These are phyloP conservation scores for Arbacia lixula DNA, from an alignment of 53 echinoderm and acorn worm species.

Conservation along the genomic window DNA sequence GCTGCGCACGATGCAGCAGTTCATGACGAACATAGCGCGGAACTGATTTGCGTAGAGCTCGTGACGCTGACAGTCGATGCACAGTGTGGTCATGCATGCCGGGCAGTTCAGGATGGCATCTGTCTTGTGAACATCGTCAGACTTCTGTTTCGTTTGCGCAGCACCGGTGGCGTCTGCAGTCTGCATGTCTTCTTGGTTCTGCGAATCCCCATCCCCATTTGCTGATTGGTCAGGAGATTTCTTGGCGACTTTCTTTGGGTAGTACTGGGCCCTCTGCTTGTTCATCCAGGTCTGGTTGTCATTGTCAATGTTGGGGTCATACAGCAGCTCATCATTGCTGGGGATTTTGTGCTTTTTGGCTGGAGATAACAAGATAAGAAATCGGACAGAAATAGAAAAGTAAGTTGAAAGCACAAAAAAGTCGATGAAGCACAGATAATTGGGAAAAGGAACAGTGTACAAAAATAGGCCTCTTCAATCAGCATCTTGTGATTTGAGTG, in stretches of 20 bases:
- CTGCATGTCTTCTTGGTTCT: not conserved
- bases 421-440: no score
- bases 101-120: slow-evolving; percentile 98
- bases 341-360: slow-evolving; percentile 67
- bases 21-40: slow-evolving; percentile 96
- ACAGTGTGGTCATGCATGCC: slow-evolving; percentile 93
- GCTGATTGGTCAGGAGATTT: not conserved
- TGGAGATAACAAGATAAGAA: not conserved
- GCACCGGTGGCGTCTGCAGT: not conserved
- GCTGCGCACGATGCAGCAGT: slow-evolving; percentile 79
- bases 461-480: no score
- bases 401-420: no score
- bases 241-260: slow-evolving; percentile 42
- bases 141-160: not conserved
- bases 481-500: no score
- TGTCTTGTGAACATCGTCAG: slow-evolving; percentile 40
- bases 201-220: not conserved
- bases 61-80: slow-evolving; percentile 96
- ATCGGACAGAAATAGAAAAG: no score
- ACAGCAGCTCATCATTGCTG: slow-evolving; percentile 90
- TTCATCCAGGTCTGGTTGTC: slow-evolving; percentile 96
- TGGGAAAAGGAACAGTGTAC: no score
- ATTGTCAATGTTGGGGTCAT: slow-evolving; percentile 94
- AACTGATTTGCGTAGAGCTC: slow-evolving; percentile 93
- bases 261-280: slow-evolving; percentile 85